A percentile compares a stretch with the other conserved stretches of the same genome.
phyloP scores from a whole-genome alignment of 1,140 invertebrate genomes.

The Coboldia fuscipes region DNA sequence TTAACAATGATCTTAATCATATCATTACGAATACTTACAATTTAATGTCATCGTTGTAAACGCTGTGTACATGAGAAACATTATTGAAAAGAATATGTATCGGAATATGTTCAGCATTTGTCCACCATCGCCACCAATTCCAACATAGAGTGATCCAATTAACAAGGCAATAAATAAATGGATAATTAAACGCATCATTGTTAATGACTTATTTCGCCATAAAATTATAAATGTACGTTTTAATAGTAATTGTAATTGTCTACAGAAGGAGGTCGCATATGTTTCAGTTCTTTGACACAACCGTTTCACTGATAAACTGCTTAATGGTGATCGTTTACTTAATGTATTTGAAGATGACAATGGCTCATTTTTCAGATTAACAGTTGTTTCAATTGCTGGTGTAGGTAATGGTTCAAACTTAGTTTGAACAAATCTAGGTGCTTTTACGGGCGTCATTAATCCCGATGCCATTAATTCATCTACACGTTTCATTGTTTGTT shows the following conservation, averaged over 20 bases:
- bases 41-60: constrained; percentile 69
- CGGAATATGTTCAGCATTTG: constrained; percentile 54
- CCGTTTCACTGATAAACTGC: constrained; percentile 2
- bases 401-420: constrained; percentile 5
- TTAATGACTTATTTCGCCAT: constrained; percentile 29
- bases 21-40: constrained; percentile 52
- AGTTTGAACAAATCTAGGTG: constrained; percentile 12
- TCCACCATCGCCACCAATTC: constrained; percentile 55
- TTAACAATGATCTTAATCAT: no score
- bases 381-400: not conserved
- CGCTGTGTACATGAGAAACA: constrained; percentile 73
- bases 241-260: constrained; percentile 39
- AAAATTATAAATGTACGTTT: constrained; percentile 35
- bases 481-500: constrained; percentile 10
- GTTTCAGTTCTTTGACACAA: not conserved
- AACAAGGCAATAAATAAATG: constrained; percentile 55
- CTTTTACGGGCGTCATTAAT: constrained; percentile 23
- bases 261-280: constrained; percentile 37
- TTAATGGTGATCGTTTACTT: constrained; percentile 2
- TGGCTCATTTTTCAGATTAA: constrained; percentile 1
- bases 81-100: constrained; percentile 57
- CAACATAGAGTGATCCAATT: constrained; percentile 56
- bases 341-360: no score
- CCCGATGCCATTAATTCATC: constrained; percentile 17
- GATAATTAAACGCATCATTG: constrained; percentile 49